phyloP scores from a whole-genome alignment of 1,140 invertebrate species.

The Littorina saxatilis region DNA sequence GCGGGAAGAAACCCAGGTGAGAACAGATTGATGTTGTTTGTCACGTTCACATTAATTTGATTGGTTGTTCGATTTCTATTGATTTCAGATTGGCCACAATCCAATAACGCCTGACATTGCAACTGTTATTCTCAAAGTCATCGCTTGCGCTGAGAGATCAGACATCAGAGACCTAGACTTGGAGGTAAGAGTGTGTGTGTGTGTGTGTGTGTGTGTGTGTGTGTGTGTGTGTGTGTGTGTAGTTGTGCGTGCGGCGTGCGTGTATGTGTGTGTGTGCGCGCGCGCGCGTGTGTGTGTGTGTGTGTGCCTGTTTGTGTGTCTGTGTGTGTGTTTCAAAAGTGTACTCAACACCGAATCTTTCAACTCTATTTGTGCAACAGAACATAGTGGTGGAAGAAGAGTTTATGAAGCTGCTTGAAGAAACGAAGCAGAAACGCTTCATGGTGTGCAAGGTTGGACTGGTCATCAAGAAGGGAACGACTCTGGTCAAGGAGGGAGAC shows the following conservation, averaged over 20 bases:
- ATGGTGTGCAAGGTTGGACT: constrained; percentile 23
- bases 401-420: constrained; percentile 12
- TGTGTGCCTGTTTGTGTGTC: background rate
- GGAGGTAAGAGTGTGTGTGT: constrained; percentile 38
- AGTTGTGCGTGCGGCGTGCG: too few species aligned
- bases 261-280: background rate
- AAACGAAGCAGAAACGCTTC: constrained; percentile 20
- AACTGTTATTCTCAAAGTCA: constrained; percentile 43
- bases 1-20: too few species aligned
- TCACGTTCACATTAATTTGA: too few species aligned
- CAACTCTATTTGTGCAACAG: background rate
- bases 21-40: too few species aligned
- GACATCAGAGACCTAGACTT: constrained; percentile 46
- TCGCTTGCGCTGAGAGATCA: constrained; percentile 37
- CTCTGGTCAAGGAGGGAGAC: constrained; percentile 36
- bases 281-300: constrained; percentile 1
- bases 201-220: constrained; percentile 15
- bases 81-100: constrained; percentile 52
- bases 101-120: constrained; percentile 52
- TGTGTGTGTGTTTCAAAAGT: background rate
- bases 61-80: too few species aligned
- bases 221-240: background rate
- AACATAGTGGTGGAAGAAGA: constrained; percentile 36
- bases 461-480: constrained; percentile 34
- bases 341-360: too few species aligned